Conservation (phyloP, 2,888 invertebrate genomes). For the Cataglyphis albicans region DNA sequence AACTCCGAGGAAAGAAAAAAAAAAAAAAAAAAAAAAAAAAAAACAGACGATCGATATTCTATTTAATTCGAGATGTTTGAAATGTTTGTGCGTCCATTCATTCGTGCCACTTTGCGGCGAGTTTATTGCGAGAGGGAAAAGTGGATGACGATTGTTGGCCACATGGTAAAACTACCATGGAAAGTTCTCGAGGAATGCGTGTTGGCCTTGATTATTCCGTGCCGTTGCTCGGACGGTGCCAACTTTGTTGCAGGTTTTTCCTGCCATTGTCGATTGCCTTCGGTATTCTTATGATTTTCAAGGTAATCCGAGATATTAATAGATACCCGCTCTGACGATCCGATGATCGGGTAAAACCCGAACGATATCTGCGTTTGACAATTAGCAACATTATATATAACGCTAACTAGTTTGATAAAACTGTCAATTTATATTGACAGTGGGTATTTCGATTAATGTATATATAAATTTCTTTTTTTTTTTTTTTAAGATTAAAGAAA, state of each 20-base stretch:
- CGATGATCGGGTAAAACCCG: not conserved
- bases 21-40: not conserved
- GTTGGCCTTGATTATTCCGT: slow-evolving; percentile 69
- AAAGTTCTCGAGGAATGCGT: slow-evolving; percentile 70
- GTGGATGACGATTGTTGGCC: slow-evolving; percentile 67
- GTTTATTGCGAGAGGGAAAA: slow-evolving; percentile 66
- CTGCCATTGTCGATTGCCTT: not conserved
- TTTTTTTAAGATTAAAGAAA: not conserved
- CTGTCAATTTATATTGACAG: not conserved
- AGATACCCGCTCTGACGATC: not conserved
- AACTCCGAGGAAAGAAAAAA: too few species aligned
- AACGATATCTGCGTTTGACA: not conserved
- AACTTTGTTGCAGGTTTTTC: slow-evolving; percentile 17
- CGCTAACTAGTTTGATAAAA: not conserved
- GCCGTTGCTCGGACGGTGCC: slow-evolving; percentile 8
- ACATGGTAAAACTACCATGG: slow-evolving; percentile 66
- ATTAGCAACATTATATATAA: not conserved
- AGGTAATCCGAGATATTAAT: not conserved
- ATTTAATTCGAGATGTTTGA: not conserved
- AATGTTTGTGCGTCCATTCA: slow-evolving; percentile 63
- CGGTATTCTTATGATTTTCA: not conserved
- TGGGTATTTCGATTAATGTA: too few species aligned
- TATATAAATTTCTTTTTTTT: too few species aligned
- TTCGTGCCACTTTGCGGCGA: slow-evolving; percentile 66
- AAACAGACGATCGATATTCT: not conserved